Percentiles rank a stretch among this genome's conserved stretches.
phyloP scores from a whole-genome alignment of 2,113 vertebrate species.

The Phalacrocorax aristotelis region DNA sequence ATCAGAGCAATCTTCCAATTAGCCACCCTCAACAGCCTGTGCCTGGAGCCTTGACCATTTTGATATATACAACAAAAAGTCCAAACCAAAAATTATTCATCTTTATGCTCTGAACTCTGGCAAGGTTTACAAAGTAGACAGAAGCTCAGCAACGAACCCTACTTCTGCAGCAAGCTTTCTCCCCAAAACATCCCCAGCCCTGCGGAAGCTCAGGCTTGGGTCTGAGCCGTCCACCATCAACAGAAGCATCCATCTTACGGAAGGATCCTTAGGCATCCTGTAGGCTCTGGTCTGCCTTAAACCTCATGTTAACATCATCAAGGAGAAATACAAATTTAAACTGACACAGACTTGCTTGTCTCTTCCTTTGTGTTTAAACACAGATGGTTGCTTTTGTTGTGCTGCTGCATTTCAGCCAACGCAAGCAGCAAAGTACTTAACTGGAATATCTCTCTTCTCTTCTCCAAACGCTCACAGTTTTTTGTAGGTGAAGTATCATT shows the following conservation, averaged over 20 bases:
- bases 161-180: background rate
- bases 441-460: background rate
- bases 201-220: background rate
- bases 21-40: background rate
- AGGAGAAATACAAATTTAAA: conserved; percentile 39
- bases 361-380: conserved; percentile 53
- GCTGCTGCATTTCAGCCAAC: background rate
- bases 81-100: background rate
- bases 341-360: conserved; percentile 39
- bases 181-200: background rate
- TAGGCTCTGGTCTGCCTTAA: conserved; percentile 13
- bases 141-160: background rate
- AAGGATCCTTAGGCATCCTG: background rate
- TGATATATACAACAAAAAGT: background rate
- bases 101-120: background rate
- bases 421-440: conserved; percentile 16
- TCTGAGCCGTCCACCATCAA: background rate
- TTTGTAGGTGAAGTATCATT: background rate
- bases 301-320: background rate
- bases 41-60: background rate
- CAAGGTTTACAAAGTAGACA: background rate
- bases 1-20: background rate
- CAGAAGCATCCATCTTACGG: background rate
- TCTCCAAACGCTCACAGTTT: background rate
- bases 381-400: conserved; percentile 61